Percentiles rank a stretch among this genome's conserved stretches.
phyloP scores from a whole-genome alignment of 2,113 vertebrate genomes.

The Silurus meridionalis region DNA sequence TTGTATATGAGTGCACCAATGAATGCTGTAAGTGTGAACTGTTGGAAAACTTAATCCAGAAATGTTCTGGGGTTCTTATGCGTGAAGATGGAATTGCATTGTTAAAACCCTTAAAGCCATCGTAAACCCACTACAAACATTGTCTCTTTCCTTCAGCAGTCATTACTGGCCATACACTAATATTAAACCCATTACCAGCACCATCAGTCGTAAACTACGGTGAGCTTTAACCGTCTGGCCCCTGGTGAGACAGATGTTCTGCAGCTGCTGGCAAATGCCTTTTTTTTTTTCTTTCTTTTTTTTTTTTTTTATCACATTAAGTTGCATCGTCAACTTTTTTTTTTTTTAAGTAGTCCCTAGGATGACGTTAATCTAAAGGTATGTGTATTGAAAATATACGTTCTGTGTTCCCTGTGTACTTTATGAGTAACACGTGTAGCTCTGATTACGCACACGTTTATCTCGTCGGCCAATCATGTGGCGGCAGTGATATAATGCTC shows the following conservation, averaged over 20 bases:
- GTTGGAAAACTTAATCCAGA: background rate
- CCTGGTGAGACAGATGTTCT: conserved; percentile 12
- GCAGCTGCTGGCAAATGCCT: background rate
- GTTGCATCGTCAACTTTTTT: background rate
- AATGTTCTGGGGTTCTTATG: background rate
- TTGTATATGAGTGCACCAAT: no score
- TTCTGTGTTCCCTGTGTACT: background rate
- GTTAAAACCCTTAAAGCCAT: background rate
- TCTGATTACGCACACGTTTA: background rate
- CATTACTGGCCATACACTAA: background rate
- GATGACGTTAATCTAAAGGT: background rate
- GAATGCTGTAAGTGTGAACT: background rate
- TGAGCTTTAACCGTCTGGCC: background rate
- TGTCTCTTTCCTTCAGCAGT: background rate
- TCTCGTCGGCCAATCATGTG: background rate
- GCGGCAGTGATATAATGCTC: background rate
- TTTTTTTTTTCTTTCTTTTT: background rate
- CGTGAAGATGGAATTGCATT: background rate
- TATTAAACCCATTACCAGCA: background rate
- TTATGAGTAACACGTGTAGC: background rate
- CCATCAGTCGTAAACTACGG: background rate
- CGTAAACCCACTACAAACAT: background rate
- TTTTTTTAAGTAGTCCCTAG: background rate
- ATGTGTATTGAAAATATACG: background rate
- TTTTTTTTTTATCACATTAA: background rate